Conservation (phyloP, 2,888 invertebrate genomes). For the Cryptocheilus praepositus region DNA sequence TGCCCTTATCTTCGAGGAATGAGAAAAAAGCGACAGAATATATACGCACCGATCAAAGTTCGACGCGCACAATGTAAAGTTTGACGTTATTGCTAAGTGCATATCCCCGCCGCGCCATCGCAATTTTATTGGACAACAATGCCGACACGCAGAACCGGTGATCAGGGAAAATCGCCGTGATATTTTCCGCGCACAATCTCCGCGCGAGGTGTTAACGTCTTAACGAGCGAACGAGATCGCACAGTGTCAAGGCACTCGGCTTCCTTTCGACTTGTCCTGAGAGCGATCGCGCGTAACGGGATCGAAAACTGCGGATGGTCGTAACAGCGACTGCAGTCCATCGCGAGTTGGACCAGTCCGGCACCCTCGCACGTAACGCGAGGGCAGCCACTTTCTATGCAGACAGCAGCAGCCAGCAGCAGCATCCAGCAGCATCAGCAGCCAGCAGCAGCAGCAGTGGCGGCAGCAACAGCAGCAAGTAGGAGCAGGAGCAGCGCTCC, state of each 20-base stretch:
- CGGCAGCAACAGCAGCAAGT: constrained; percentile 32
- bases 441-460: constrained; percentile 22
- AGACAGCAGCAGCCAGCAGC: constrained; percentile 37
- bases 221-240: no score
- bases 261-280: background rate
- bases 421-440: no score
- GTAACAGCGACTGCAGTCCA: constrained; percentile 44
- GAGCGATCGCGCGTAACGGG: constrained; percentile 26
- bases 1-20: background rate
- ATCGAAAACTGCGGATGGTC: constrained; percentile 35
- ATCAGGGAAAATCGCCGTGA: background rate
- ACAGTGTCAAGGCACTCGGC: constrained; percentile 3
- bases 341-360: constrained; percentile 29
- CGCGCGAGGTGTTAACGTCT: no score
- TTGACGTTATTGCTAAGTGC: no score
- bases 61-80: no score
- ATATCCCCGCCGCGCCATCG: no score
- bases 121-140: no score
- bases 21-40: background rate
- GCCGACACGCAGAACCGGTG: no score
- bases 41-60: no score
- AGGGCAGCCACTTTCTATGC: constrained; percentile 54
- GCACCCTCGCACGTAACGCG: constrained; percentile 53
- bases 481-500: background rate
- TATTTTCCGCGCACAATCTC: no score